Evolutionary conservation across 2,113 vertebrate genomes (phyloP).

Genomic region (Prunella himalayana): DNA sequence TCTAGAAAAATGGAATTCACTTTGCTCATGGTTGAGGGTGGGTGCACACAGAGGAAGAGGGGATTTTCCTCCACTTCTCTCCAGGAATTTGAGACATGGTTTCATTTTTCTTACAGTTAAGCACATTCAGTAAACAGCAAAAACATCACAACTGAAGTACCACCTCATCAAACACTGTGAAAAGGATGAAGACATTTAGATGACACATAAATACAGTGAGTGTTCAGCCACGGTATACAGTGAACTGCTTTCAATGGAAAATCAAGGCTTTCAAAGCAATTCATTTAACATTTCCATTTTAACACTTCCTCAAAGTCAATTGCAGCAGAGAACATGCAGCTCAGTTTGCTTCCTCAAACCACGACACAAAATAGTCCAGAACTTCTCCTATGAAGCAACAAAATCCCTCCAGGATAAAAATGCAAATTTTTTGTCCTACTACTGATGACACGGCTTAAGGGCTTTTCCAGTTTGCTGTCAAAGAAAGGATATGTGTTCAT

Average conservation of each 20-base stretch:
- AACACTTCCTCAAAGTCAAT: constrained; percentile 9
- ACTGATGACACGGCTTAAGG: not conserved
- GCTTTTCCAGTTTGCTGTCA: not conserved
- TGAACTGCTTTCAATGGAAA: constrained; percentile 22
- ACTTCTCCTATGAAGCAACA: not conserved
- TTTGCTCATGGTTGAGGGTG: not conserved
- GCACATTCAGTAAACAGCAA: not conserved
- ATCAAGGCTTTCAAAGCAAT: constrained; percentile 26
- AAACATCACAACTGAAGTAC: not conserved
- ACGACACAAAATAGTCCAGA: not conserved
- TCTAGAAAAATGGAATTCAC: not conserved
- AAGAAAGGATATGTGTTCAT: not conserved
- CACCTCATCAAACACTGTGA: not conserved
- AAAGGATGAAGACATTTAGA: constrained; percentile 11
- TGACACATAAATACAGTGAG: not conserved
- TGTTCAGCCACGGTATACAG: not conserved
- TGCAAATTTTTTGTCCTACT: not conserved
- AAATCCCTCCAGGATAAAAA: not conserved
- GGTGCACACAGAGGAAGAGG: not conserved
- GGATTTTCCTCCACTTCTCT: not conserved
- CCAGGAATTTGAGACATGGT: not conserved
- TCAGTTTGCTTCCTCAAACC: not conserved
- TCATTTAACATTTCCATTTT: constrained; percentile 24
- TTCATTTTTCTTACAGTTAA: not conserved
- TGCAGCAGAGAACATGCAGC: not conserved